Evolutionary conservation across 2,888 invertebrate genomes (phyloP), one percentile per base, ranked within the genome.

Genomic region (Charanyca ferruginea): DNA sequence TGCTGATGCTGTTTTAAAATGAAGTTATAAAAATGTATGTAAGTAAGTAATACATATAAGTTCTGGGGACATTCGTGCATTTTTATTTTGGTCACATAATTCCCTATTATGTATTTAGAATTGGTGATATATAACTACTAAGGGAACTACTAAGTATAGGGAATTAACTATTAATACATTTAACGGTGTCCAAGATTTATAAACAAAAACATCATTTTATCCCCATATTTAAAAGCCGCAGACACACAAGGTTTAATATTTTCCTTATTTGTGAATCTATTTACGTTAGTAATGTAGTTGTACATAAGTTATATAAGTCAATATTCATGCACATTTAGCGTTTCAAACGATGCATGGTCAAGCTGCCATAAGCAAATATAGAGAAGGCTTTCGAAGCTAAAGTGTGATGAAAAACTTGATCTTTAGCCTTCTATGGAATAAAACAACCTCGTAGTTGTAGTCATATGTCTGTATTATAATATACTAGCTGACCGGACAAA

Each of bases 221-320:
- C 8, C 20, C 25, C 25, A 23, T 48, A 48, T 32, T 41, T 11
- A 18, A n/a, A 16, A 18, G 28, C 16, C 1, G 13, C 20, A 20
- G 16, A 25, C 20, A 25, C 35, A 25, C 1, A 23, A 25, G 4
- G 9, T 32, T 35, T 25, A 9, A 20, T 13, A 32, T 64, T 45
- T 65, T 65, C 65, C 35, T 35, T 28, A 1, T n/a, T n/a, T n/a
- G 3, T 52, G n/a, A 52, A 59, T 59, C 22, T 52, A 59, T 67
- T 67, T 67, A 41, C 45, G 5, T 67, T 22, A 25, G 45, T 60
- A 67, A 67, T 67, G 67, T n/a, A n/a, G n/a, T n/a, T n/a, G n/a
- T 67, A 41, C 16, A 23, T 23, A 47, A 58, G 59, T 18, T 23
- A 47, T 35, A 23, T 22, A 42, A 25, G 47, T 22, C 20, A 68